Evolutionary conservation across 2,113 vertebrate genomes (phyloP).

Genomic region (Bubo blakistoni): DNA sequence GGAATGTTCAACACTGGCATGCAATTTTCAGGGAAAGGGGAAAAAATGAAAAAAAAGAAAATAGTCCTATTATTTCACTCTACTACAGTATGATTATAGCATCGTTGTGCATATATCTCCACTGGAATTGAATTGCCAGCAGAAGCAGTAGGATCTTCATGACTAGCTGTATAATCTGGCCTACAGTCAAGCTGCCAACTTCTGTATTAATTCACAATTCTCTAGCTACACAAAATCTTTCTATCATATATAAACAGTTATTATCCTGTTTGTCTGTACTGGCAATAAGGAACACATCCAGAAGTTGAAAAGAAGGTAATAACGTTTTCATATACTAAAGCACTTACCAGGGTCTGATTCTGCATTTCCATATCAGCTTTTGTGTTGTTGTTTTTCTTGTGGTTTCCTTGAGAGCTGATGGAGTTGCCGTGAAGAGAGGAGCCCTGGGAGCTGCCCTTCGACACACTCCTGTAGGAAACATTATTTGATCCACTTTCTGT

Average conservation of each 20-base stretch:
- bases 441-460: constrained; percentile 80
- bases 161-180: neutral
- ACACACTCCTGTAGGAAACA: constrained; percentile 80
- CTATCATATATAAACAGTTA: neutral
- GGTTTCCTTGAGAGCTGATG: constrained; percentile 78
- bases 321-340: neutral
- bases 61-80: neutral
- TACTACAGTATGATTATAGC: neutral
- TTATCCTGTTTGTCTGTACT: neutral
- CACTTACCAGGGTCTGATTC: constrained; percentile 81
- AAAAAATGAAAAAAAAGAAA: neutral
- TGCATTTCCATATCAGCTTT: constrained; percentile 80
- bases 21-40: neutral
- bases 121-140: neutral
- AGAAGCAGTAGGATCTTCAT: neutral
- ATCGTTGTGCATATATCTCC: neutral
- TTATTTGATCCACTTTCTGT: constrained; percentile 81
- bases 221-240: constrained; percentile 9
- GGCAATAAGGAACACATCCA: neutral
- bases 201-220: constrained; percentile 24
- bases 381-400: constrained; percentile 80
- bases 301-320: constrained; percentile 20
- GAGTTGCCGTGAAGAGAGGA: constrained; percentile 72
- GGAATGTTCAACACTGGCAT: neutral
- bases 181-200: neutral